Base-by-base conservation (phyloP, 1,140 invertebrate genomes). In the Diprion similis region DNA sequence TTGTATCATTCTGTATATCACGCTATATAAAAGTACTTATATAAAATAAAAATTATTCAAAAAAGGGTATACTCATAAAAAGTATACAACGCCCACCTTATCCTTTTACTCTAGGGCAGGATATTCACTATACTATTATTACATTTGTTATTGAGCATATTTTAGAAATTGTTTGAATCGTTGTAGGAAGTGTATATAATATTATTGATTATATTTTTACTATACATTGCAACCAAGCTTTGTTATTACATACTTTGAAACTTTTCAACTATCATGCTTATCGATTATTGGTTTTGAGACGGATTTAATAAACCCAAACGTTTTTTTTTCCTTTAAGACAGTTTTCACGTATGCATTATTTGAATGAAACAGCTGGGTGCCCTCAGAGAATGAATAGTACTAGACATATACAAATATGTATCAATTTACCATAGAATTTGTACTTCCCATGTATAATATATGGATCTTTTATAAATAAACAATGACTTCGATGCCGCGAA, bases 151-250 rank as follows among this genome's bases (percentile, higher is more conserved):
- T 86, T 87, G 85, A 86, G 84, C 83, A 84, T 83, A 83, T 85
- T 87, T 87, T 85, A 85, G 83, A 86, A 86, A 86, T 84, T 81
- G 81, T 85, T 84, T 78, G 80, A 83, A 78, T 87, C 85, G 84
- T 85, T 87, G 84, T 85, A 85, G 83, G 81, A 86, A 86, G 83
- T 85, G 74, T 81, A 81, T 78, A 78, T 59, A 59, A 37, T 37
- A 84, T 85, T 81, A 82, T 84, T 82, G 81, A 84, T 81, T 78
- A 79, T 80, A 83, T 84, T 83, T 80, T 72, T 37, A 86, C 83
- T 83, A 84, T 85, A 86, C 83, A 81, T 81, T 79, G 80, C 71
- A 79, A 77, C 51, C 76, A 78, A 77, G 77, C 71, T 74, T 72
- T 67, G 51, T 59, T 45, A 68, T 67, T 72, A n/a, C n/a, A 17